These are phyloP conservation scores for Centropus unirufus DNA, from an alignment of 2,113 vertebrate species.

Conservation along the genomic window DNA sequence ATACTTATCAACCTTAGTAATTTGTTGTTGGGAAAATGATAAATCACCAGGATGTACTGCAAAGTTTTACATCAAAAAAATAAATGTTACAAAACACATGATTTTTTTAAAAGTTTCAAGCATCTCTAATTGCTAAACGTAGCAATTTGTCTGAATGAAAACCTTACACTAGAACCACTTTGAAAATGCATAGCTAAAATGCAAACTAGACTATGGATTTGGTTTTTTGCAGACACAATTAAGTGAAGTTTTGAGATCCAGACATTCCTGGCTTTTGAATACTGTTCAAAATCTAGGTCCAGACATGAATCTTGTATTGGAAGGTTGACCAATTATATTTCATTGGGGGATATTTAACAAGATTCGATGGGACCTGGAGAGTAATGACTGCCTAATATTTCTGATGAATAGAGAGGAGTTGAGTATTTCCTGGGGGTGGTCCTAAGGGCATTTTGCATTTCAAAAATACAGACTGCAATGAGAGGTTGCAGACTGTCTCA, in stretches of 20 bases:
- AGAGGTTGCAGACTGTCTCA: neutral
- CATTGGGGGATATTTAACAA: neutral
- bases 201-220: neutral
- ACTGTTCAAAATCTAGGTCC: neutral
- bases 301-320: neutral
- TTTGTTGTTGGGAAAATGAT: neutral
- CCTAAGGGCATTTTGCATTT: neutral
- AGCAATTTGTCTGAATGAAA: neutral
- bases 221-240: constrained; percentile 23
- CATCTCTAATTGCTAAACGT: neutral
- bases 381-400: neutral
- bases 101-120: neutral
- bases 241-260: neutral
- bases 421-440: neutral
- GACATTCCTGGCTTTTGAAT: constrained; percentile 19
- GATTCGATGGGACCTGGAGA: neutral
- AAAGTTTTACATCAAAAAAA: neutral
- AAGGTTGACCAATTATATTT: neutral
- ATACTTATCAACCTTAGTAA: neutral
- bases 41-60: neutral
- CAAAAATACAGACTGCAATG: neutral
- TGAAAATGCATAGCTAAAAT: neutral
- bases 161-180: neutral
- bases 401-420: neutral
- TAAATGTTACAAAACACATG: neutral